Percentiles rank a stretch among this genome's conserved stretches.
phyloP scores from a whole-genome alignment of 2,113 vertebrate genomes.

The Castor canadensis region DNA sequence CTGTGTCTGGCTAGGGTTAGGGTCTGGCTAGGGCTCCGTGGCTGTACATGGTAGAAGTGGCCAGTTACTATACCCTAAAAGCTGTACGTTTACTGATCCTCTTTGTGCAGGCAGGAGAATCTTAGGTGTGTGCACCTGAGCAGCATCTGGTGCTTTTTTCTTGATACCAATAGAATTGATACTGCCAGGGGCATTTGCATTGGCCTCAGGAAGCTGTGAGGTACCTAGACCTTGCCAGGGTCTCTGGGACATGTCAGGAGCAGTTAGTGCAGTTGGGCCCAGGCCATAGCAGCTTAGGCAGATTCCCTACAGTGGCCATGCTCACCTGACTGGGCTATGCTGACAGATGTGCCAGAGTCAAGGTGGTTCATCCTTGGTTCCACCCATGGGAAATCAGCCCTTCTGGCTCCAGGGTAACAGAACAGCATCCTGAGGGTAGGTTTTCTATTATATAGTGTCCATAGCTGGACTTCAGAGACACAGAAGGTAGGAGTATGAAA shows the following conservation, averaged over 20 bases:
- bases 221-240: not conserved
- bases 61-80: fast-evolving
- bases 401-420: not conserved
- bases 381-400: not conserved
- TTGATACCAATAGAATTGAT: not conserved
- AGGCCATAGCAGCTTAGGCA: not conserved
- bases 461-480: not conserved
- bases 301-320: not conserved
- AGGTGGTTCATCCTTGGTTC: not conserved
- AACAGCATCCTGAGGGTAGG: fast-evolving
- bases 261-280: not conserved
- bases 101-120: not conserved
- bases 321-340: not conserved
- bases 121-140: fast-evolving
- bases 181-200: not conserved
- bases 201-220: not conserved
- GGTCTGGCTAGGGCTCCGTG: not conserved
- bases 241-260: not conserved
- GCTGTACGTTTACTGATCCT: fast-evolving
- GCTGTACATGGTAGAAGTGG: not conserved
- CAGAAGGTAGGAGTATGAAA: not conserved
- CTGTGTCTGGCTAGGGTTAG: fast-evolving
- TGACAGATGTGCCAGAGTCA: not conserved
- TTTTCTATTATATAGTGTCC: not conserved
- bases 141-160: not conserved